Base-by-base conservation (phyloP, 2,888 invertebrate genomes). In the Dasypogon diadema region DNA sequence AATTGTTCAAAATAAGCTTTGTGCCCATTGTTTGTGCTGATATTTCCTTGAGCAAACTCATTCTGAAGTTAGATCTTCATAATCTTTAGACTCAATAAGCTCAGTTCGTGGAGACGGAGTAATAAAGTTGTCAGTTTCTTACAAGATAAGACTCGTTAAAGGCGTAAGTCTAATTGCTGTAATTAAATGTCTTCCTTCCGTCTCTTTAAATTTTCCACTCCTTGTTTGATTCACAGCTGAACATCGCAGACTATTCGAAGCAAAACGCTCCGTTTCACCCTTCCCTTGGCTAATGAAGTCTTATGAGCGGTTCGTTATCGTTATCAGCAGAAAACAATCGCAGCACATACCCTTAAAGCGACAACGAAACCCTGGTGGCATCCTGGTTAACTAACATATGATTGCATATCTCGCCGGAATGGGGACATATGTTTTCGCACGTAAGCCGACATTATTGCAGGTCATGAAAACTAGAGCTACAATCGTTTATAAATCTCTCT, bases 301-400 rank as follows among this genome's bases (percentile, higher is more conserved):
- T 68, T 68, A 68, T 26, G 68, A 48, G 48, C 68, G 16, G 51
- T 51, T 68, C 51, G 68, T 68, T 51, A 48, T 68, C 68, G 68
- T 68, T 68, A 68, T 68, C 68, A 68, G 12, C 34, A 51, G 68
- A 51, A 68, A 68, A 68, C 48, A 48, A 68, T 68, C 48, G n/a
- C 12, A 14, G 14, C 26, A 21, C 26, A 37, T 14, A 68, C 37
- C 18, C n/a, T 22, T 55, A 16, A n/a, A 48, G 48, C 14, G n/a
- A n/a, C 5, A 6, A 48, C 14, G 14, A 48, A n/a, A 6, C 48
- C 48, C 3, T n/a, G n/a, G n/a, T n/a, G n/a, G n/a, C 48, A 6
- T 48, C 16, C 5, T 48, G n/a, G 8, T 48, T 5, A 10, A 5
- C 46, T 14, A 48, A 26, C n/a, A 30, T 46, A 48, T 24, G 48